Conservation (phyloP, 2,113 vertebrate species). For the Pelmatolapia mariae region DNA sequence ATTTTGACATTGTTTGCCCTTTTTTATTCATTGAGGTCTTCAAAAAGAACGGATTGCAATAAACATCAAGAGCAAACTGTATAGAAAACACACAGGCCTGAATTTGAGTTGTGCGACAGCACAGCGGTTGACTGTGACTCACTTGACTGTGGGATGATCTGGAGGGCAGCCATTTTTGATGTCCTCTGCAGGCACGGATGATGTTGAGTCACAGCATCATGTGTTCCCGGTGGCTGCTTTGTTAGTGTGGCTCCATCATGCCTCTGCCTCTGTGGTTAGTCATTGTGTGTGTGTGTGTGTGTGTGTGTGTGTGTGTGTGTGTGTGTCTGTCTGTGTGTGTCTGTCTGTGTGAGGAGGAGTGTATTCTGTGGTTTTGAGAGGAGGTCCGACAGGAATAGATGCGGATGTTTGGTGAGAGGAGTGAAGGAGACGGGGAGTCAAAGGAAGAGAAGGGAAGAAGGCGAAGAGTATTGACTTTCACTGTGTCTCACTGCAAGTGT, state of each 20-base stretch:
- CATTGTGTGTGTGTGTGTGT: neutral
- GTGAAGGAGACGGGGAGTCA: conserved; percentile 13
- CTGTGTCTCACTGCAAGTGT: conserved; percentile 85
- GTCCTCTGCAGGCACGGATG: conserved; percentile 22
- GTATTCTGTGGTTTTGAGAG: conserved; percentile 34
- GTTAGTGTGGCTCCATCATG: conserved; percentile 29
- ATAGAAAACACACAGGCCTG: neutral
- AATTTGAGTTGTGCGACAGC: neutral
- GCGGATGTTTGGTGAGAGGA: neutral
- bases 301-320: neutral
- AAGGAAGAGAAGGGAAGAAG: conserved; percentile 29
- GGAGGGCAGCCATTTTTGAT: conserved; percentile 32
- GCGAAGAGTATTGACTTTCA: conserved; percentile 83
- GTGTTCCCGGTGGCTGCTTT: conserved; percentile 21
- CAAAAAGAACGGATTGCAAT: neutral
- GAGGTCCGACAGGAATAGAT: conserved; percentile 3
- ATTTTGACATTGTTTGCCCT: neutral
- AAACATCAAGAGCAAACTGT: neutral
- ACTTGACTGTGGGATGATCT: conserved; percentile 12
- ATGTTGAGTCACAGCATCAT: conserved; percentile 49
- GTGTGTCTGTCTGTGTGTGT: neutral
- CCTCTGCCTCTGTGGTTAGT: conserved; percentile 27
- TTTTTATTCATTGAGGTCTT: neutral
- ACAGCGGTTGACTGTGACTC: neutral
- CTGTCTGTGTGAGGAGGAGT: neutral